phyloP scores from a whole-genome alignment of 2,888 invertebrate species.

The Plusia festucae region DNA sequence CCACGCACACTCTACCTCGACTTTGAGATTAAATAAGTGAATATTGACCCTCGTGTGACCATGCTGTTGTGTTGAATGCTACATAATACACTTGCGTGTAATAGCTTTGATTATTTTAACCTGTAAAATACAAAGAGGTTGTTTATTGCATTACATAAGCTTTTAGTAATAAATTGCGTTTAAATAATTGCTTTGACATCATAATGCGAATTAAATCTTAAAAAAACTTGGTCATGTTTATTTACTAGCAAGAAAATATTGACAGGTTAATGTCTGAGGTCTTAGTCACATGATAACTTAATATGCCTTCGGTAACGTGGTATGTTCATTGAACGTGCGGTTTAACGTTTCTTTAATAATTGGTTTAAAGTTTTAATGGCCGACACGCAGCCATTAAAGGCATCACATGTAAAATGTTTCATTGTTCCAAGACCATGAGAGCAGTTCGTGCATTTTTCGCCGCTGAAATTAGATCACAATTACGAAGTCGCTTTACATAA shows the following conservation, averaged over 20 bases:
- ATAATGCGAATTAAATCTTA: conserved; percentile 36
- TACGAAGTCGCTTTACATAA: conserved; percentile 45
- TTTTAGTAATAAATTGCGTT: conserved; percentile 17
- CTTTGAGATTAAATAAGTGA: conserved; percentile 37
- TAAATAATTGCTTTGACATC: conserved; percentile 36
- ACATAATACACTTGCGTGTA: conserved; percentile 22
- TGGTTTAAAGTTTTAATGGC: conserved; percentile 40
- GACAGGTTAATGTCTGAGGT: conserved; percentile 21
- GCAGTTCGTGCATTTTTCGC: conserved; percentile 19
- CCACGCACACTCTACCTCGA: conserved; percentile 15
- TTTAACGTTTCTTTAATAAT: conserved; percentile 49
- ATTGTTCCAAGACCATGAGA: conserved; percentile 56
- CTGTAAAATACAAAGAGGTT: conserved; percentile 30
- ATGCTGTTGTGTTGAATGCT: conserved; percentile 26
- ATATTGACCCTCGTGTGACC: conserved; percentile 52
- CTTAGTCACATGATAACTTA: conserved; percentile 36
- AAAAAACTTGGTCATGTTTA: conserved; percentile 16
- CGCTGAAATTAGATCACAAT: conserved; percentile 51
- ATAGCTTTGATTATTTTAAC: conserved; percentile 34
- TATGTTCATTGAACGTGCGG: conserved; percentile 34
- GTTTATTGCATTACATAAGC: conserved; percentile 38
- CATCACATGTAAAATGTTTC: conserved; percentile 27
- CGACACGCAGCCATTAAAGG: conserved; percentile 22
- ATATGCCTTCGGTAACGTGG: conserved; percentile 34
- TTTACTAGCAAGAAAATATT: conserved; percentile 34